These are phyloP conservation scores for Bubo blakistoni DNA, from an alignment of 2,113 vertebrate genomes.

Conservation along the genomic window DNA sequence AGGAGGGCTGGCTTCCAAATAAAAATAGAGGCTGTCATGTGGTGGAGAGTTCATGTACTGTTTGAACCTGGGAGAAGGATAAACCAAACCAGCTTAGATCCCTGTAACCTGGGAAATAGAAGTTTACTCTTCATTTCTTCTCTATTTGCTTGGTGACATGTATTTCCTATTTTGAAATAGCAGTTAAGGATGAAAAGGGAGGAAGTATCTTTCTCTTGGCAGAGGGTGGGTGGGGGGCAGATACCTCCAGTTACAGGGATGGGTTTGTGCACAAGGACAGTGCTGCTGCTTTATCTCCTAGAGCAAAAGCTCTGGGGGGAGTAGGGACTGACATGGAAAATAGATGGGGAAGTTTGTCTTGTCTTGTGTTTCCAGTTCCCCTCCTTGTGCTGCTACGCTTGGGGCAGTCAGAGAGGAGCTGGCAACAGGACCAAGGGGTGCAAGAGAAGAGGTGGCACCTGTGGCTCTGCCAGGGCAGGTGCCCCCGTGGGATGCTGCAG, in stretches of 20 bases:
- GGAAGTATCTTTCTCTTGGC: background rate
- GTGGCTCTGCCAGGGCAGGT: background rate
- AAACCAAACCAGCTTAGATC: background rate
- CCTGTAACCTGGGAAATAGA: background rate
- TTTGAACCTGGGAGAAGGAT: background rate
- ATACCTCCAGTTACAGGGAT: accelerated
- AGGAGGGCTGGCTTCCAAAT: background rate
- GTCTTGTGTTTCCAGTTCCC: background rate
- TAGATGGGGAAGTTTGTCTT: background rate
- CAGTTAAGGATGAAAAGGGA: background rate
- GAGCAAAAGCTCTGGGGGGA: background rate
- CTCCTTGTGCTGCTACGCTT: background rate
- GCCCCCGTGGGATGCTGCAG: background rate
- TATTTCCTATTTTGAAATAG: background rate
- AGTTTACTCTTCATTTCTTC: background rate
- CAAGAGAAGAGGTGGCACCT: background rate
- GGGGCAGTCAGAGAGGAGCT: background rate
- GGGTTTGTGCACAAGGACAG: accelerated
- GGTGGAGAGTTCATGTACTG: background rate
- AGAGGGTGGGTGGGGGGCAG: background rate
- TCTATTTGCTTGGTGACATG: background rate
- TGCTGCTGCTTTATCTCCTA: background rate
- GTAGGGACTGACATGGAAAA: background rate
- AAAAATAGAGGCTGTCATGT: background rate
- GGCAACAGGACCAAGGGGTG: background rate